Evolutionary conservation across 2,113 vertebrate species (phyloP).

Genomic region (Cisticola juncidis): DNA sequence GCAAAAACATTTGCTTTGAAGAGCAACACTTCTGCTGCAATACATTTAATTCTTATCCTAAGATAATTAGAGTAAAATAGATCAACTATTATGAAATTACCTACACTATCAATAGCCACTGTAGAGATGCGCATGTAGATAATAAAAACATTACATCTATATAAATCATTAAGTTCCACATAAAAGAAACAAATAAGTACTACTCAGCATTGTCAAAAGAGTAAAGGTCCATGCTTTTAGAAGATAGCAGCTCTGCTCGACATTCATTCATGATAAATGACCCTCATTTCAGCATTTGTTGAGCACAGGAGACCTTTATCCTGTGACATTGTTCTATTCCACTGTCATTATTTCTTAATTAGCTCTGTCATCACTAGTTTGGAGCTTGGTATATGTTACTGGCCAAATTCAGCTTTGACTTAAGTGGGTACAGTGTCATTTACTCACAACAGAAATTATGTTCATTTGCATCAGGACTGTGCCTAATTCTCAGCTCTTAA

Average conservation of each 20-base stretch:
- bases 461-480: neutral
- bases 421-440: neutral
- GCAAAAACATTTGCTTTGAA: neutral
- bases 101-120: neutral
- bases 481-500: neutral
- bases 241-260: neutral
- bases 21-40: neutral
- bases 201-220: neutral
- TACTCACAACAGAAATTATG: neutral
- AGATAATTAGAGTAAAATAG: neutral
- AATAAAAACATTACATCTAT: neutral
- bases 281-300: slow-evolving; percentile 54
- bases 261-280: slow-evolving; percentile 67
- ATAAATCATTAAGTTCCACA: neutral
- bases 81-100: neutral
- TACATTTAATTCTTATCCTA: neutral
- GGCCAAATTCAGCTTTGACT: slow-evolving; percentile 7
- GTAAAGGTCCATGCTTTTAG: neutral
- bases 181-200: slow-evolving; percentile 20
- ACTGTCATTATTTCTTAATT: slow-evolving; percentile 67
- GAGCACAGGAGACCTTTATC: slow-evolving; percentile 48
- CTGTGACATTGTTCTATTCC: slow-evolving; percentile 49
- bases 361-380: slow-evolving; percentile 20
- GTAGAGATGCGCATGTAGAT: neutral
- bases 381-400: neutral